phyloP scores from a whole-genome alignment of 35 echinoderm and acorn worm species.

The Nesometra sesokonis region DNA sequence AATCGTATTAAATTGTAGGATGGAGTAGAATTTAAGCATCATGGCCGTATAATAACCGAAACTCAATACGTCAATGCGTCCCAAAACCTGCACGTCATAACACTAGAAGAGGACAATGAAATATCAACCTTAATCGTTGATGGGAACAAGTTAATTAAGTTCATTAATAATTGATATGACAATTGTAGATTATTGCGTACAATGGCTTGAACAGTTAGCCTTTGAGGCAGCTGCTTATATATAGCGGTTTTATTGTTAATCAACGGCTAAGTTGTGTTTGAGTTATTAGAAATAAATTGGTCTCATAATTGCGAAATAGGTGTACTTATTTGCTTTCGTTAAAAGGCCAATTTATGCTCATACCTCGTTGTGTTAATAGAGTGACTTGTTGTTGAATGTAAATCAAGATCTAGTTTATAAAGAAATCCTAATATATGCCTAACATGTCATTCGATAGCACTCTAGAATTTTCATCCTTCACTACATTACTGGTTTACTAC shows the following conservation, averaged over 20 bases:
- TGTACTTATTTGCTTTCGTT: neutral
- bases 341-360: neutral
- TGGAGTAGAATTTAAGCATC: neutral
- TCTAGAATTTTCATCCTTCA: too few species aligned
- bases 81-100: neutral
- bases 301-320: neutral
- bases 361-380: too few species aligned
- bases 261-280: neutral
- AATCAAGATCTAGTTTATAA: too few species aligned
- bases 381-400: too few species aligned
- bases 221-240: neutral
- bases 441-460: too few species aligned
- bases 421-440: too few species aligned
- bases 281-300: neutral
- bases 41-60: neutral
- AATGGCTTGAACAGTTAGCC: neutral
- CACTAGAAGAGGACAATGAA: neutral
- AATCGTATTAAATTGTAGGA: too few species aligned
- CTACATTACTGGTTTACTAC: too few species aligned
- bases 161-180: neutral
- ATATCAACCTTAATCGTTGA: neutral
- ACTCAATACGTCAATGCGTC: neutral
- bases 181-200: neutral
- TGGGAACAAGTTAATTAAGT: neutral
- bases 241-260: neutral